Base-by-base conservation (phyloP, 2,797 vertebrate genomes). In the Gadopsis marmoratus region DNA sequence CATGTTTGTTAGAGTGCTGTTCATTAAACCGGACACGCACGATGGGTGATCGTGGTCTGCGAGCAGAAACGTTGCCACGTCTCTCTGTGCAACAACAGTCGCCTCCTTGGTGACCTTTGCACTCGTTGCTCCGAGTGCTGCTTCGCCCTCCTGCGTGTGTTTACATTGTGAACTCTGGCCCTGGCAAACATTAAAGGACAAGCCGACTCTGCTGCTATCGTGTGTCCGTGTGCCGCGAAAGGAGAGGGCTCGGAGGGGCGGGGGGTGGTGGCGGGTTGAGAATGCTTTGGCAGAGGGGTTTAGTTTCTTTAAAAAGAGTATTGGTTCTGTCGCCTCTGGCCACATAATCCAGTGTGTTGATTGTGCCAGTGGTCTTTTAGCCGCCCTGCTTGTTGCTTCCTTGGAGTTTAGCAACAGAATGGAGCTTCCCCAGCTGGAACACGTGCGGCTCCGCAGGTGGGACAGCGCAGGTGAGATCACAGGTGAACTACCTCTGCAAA, bases 131-230 rank as follows among this genome's bases (percentile, higher is more conserved):
- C 7, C 37, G 61, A 67, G 60, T 13, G 29, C 73, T 70, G 71
- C 64, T 19, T 39, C 67, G 68, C 33, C 53, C 53, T 61, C 8
- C 5, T 4, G 48, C 29, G 7, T 79, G 80, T 84, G 90, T 88
- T 86, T 87, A 45, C 1, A 71, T 67, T 45, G 48, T 94, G 93
- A 95, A 94, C 93, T 89, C 86, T 78, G 80, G 81, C 70, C 79
- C 71, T 93, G 91, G 91, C 90, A 92, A 87, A 93, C 82, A 89
- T 80, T 91, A 94, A 95, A 95, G 93, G 94, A 91, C 94, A 93
- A 87, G 86, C 74, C 89, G 80, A 75, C 85, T 54, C 71, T 68
- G 82, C 81, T 84, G 88, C 90, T 93, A 94, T 95, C 94, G 87
- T 90, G 89, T 95, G 87, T 94, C 95, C 79, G 65, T 78, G 83